Conservation (phyloP, 2,113 vertebrate genomes). For the Taurulus bubalis region DNA sequence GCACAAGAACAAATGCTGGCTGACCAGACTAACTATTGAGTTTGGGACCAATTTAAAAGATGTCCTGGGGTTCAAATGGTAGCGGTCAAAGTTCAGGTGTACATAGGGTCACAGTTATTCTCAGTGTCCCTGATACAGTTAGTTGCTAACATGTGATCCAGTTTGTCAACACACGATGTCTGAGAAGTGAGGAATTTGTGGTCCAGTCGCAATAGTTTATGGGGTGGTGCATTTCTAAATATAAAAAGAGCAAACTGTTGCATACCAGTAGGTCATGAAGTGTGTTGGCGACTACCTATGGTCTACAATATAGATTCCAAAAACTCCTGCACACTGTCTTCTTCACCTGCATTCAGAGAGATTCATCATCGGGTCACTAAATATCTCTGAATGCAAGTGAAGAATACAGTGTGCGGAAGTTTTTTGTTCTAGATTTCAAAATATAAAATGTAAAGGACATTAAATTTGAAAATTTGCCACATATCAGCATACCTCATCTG, state of each 20-base stretch:
- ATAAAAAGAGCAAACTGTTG: not conserved
- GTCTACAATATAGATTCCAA: not conserved
- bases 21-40: not conserved
- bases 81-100: slow-evolving; percentile 26
- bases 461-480: not conserved
- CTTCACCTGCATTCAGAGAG: not conserved
- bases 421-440: no score
- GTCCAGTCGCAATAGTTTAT: not conserved
- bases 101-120: slow-evolving; percentile 15
- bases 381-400: no score
- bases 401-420: no score
- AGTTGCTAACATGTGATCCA: not conserved
- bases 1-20: not conserved
- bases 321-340: not conserved
- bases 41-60: not conserved
- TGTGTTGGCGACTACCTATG: not conserved
- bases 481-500: not conserved
- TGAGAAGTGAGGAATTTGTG: not conserved
- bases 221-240: not conserved
- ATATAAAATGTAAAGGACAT: no score
- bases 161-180: not conserved
- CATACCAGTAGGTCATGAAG: not conserved
- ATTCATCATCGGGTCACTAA: no score
- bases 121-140: not conserved
- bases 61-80: not conserved